These are phyloP conservation scores for Leistus spinibarbis DNA, from an alignment of 2,888 invertebrate genomes.

Conservation along the genomic window DNA sequence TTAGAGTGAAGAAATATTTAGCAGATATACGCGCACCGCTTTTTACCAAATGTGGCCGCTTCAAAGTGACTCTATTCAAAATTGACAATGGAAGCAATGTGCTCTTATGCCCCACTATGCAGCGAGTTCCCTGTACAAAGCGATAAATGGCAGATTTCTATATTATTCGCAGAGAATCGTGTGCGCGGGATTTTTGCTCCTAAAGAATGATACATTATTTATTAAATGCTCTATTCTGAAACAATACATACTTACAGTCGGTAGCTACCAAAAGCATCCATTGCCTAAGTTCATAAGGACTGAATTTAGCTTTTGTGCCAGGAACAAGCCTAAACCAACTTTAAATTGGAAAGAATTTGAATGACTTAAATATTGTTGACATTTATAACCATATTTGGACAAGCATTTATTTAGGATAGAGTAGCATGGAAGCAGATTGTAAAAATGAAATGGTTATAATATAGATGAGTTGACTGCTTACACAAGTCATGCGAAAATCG, in stretches of 20 bases:
- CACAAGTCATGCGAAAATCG: too few species aligned
- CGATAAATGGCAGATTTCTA: not conserved
- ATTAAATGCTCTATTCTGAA: not conserved
- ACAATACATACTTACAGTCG: not conserved
- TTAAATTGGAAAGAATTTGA: not conserved
- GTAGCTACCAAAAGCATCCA: not conserved
- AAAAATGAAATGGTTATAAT: too few species aligned
- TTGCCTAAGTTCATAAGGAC: not conserved
- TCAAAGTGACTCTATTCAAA: slow-evolving; percentile 31
- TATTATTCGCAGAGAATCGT: not conserved
- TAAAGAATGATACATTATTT: not conserved
- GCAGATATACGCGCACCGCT: slow-evolving; percentile 25
- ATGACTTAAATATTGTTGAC: not conserved
- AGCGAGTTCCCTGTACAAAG: not conserved
- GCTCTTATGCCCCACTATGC: not conserved
- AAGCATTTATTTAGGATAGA: too few species aligned
- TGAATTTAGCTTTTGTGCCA: not conserved
- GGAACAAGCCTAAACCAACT: not conserved
- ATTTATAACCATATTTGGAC: not conserved
- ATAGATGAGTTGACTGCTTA: too few species aligned
- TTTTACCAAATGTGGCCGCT: slow-evolving; percentile 20
- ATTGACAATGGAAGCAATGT: slow-evolving; percentile 27
- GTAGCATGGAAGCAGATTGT: too few species aligned
- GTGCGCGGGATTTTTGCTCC: not conserved
- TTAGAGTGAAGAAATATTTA: not conserved